These are phyloP conservation scores for Morone saxatilis DNA, from an alignment of 2,113 vertebrate genomes.

Conservation along the genomic window DNA sequence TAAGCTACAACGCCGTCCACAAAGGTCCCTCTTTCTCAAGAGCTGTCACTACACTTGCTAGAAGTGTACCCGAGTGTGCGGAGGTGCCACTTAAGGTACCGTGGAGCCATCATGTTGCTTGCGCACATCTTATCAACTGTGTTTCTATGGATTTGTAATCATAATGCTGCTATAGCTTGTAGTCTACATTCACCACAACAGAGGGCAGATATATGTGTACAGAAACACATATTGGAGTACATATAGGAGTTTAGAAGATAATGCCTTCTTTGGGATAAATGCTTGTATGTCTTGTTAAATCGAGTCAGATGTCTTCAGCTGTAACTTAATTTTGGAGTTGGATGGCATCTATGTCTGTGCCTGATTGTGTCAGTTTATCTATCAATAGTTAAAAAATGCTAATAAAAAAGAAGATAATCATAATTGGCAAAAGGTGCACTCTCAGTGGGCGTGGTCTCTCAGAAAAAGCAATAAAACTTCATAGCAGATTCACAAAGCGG, in stretches of 20 bases:
- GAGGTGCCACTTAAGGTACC: neutral
- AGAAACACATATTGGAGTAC: too few species aligned
- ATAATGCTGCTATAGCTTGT: too few species aligned
- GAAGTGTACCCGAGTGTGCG: neutral
- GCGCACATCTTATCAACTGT: neutral
- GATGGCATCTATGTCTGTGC: neutral
- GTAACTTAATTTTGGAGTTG: neutral
- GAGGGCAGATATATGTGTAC: too few species aligned
- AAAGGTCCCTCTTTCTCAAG: conserved; percentile 32
- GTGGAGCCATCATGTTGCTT: neutral
- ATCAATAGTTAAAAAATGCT: neutral
- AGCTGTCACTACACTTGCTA: conserved; percentile 20
- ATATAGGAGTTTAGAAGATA: too few species aligned
- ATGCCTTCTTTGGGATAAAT: too few species aligned
- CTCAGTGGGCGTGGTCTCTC: neutral
- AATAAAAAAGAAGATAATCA: neutral
- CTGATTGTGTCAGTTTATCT: neutral
- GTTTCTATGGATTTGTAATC: too few species aligned
- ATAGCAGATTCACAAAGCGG: conserved; percentile 15
- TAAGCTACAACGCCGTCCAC: conserved; percentile 4
- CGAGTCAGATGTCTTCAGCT: too few species aligned
- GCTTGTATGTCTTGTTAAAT: too few species aligned
- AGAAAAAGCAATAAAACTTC: neutral
- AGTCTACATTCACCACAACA: too few species aligned
- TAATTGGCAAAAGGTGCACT: neutral